phyloP scores from a whole-genome alignment of 2,113 vertebrate genomes.

The Corythornis madagascariensis region DNA sequence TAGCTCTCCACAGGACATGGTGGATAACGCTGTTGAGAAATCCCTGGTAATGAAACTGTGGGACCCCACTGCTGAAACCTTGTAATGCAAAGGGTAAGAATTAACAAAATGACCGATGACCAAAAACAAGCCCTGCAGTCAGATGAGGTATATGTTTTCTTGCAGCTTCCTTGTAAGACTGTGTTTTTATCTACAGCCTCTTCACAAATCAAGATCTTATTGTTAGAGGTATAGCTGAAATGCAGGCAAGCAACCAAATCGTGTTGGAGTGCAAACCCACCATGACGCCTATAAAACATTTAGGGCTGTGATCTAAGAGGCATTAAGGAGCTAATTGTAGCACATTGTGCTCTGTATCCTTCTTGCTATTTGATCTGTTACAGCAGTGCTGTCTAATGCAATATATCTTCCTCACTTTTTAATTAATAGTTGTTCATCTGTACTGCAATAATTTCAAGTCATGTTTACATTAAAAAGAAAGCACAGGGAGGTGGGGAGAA shows the following conservation, averaged over 20 bases:
- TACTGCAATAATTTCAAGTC: slow-evolving; percentile 59
- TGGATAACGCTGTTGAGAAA: neutral
- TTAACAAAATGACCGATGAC: neutral
- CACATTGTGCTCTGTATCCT: neutral
- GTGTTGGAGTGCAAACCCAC: neutral
- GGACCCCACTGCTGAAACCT: neutral
- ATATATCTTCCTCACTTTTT: slow-evolving; percentile 67
- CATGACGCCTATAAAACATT: neutral
- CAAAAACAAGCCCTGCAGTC: neutral
- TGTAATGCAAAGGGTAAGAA: neutral
- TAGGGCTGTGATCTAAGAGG: neutral
- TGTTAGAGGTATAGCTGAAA: neutral
- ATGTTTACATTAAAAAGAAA: slow-evolving; percentile 46
- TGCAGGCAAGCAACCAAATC: neutral
- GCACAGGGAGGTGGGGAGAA: neutral
- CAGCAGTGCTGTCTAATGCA: slow-evolving; percentile 3
- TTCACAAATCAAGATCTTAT: neutral
- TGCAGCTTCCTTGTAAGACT: neutral
- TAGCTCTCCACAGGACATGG: neutral
- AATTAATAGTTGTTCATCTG: slow-evolving; percentile 60
- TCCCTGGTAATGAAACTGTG: neutral
- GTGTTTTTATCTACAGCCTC: neutral
- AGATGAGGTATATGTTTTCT: neutral
- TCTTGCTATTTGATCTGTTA: slow-evolving; percentile 51
- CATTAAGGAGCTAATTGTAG: neutral